Percentiles rank a stretch among this genome's conserved stretches.
Evolutionary conservation across 2,888 invertebrate species (phyloP).

Genomic region (Ferdinandea cuprea): DNA sequence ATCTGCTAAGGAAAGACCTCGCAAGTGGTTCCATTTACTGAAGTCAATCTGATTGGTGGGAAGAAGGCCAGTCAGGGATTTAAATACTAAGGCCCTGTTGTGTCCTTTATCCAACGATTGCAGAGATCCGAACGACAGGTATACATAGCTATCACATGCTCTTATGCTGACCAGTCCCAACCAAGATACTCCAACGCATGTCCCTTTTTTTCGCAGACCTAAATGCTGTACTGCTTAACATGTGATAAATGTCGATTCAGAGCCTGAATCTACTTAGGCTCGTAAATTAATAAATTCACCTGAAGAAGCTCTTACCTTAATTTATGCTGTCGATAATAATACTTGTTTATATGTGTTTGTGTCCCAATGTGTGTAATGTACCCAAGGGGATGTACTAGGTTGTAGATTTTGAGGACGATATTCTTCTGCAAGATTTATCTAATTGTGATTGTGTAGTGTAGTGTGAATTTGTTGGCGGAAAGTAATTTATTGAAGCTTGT

Average conservation of each 20-base stretch:
- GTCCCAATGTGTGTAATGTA: not conserved
- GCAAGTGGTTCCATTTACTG: not conserved
- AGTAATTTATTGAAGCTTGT: not conserved
- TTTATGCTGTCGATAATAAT: not conserved
- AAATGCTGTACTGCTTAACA: not conserved
- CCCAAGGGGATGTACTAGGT: not conserved
- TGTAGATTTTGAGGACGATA: not conserved
- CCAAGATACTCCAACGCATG: slow-evolving; percentile 18
- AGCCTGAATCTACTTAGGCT: slow-evolving; percentile 12
- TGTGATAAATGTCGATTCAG: slow-evolving; percentile 7
- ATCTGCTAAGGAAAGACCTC: not conserved
- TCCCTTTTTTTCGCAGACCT: not conserved
- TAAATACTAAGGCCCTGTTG: not conserved
- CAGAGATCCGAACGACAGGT: not conserved
- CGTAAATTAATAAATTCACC: not conserved
- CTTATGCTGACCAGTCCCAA: slow-evolving; percentile 27
- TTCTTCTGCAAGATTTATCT: not conserved
- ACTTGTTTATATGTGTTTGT: slow-evolving; percentile 15
- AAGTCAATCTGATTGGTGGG: not conserved
- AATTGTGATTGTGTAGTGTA: not conserved
- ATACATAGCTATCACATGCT: slow-evolving; percentile 7
- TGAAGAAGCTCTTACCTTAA: not conserved
- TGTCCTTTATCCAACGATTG: slow-evolving; percentile 1
- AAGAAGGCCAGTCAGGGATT: slow-evolving; percentile 18
- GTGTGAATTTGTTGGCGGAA: not conserved